Evolutionary conservation across 2,797 vertebrate genomes (phyloP).

Genomic region (Arrhamphus sclerolepis): DNA sequence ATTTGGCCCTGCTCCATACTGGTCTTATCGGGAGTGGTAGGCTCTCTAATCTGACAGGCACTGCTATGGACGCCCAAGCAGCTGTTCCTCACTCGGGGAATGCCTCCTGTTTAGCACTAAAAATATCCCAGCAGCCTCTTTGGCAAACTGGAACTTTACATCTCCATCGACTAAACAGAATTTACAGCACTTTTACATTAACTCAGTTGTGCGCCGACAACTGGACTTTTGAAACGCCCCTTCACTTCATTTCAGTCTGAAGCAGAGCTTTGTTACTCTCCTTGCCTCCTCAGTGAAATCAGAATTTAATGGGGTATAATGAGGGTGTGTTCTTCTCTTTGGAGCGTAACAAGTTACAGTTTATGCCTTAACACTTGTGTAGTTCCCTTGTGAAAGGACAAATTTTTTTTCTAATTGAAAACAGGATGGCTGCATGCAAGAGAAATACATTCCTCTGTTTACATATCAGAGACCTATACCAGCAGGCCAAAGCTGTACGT

Average conservation of each 20-base stretch:
- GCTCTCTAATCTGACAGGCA: slow-evolving; percentile 77
- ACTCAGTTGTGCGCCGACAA: slow-evolving; percentile 20
- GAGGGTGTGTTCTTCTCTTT: slow-evolving; percentile 54
- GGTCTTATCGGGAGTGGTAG: slow-evolving; percentile 67
- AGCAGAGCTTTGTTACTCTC: slow-evolving; percentile 29
- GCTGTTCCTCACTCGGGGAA: slow-evolving; percentile 77
- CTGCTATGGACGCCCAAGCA: slow-evolving; percentile 70
- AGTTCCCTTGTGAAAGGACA: slow-evolving; percentile 22
- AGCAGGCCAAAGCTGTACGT: neutral
- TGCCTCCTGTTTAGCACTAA: slow-evolving; percentile 76
- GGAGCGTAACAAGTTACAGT: slow-evolving; percentile 44
- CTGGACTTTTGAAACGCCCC: slow-evolving; percentile 26
- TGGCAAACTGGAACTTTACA: slow-evolving; percentile 39
- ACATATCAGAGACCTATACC: neutral
- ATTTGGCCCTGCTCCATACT: slow-evolving; percentile 66
- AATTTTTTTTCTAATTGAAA: slow-evolving; percentile 1
- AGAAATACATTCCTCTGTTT: too few species aligned
- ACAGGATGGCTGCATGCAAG: too few species aligned
- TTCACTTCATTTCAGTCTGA: slow-evolving; percentile 43
- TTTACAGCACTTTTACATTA: slow-evolving; percentile 24
- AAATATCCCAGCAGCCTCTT: slow-evolving; percentile 76
- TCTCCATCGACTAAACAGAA: slow-evolving; percentile 53
- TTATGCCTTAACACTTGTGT: slow-evolving; percentile 31
- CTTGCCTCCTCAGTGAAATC: slow-evolving; percentile 29
- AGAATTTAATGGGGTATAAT: slow-evolving; percentile 61